Conservation (phyloP, 2,113 vertebrate genomes). For the Crotalus horridus region DNA sequence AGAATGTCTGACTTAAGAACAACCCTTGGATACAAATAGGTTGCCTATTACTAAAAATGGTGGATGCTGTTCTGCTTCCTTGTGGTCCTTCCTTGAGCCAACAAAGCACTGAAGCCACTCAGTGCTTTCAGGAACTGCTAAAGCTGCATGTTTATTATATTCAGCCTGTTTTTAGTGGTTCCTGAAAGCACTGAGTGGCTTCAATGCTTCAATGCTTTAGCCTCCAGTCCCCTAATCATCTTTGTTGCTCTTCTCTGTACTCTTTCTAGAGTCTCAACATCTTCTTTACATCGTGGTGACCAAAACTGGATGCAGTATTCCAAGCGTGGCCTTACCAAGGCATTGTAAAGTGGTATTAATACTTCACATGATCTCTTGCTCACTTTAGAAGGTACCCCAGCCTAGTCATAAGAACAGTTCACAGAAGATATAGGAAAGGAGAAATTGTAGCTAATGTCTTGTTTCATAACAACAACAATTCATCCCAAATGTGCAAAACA, state of each 20-base stretch:
- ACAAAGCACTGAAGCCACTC: not conserved
- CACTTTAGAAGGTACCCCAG: conserved; percentile 69
- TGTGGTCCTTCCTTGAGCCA: not conserved
- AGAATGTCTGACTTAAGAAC: not conserved
- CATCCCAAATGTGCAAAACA: conserved; percentile 64
- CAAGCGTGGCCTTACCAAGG: too few relatives aligned
- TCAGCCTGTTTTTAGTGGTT: not conserved
- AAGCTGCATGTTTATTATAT: not conserved
- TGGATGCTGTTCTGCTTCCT: not conserved
- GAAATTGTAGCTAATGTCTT: conserved; percentile 67
- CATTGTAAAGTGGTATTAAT: too few relatives aligned
- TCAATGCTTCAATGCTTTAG: not conserved
- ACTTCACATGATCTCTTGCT: conserved; percentile 54
- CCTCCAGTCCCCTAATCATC: too few relatives aligned
- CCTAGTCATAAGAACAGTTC: conserved; percentile 73
- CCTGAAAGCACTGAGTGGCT: not conserved
- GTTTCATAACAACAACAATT: conserved; percentile 62
- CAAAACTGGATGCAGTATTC: too few relatives aligned
- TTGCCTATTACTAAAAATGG: not conserved
- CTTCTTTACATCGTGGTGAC: too few relatives aligned
- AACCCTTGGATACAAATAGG: not conserved
- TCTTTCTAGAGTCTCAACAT: too few relatives aligned
- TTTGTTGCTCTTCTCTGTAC: too few relatives aligned
- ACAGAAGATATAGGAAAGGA: conserved; percentile 48
- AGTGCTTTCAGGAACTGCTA: not conserved